These are phyloP conservation scores for Olivierus martensii DNA, from an alignment of 1,140 invertebrate genomes.

Conservation along the genomic window DNA sequence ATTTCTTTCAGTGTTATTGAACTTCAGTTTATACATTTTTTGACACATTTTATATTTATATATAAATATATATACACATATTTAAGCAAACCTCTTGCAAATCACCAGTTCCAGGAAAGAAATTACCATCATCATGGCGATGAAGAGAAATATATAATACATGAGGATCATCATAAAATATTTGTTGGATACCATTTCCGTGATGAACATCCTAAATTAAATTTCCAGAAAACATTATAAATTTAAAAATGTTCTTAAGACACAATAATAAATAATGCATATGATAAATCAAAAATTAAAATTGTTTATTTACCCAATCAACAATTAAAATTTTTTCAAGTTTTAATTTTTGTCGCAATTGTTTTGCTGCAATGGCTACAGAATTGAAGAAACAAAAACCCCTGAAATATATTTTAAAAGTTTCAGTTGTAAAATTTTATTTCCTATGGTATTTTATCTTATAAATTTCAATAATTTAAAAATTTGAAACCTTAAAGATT, in stretches of 20 bases:
- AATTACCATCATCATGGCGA: conserved; percentile 98
- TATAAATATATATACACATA: background rate
- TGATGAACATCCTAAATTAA: conserved; percentile 83
- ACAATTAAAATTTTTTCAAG: conserved; percentile 85
- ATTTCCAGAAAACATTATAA: background rate
- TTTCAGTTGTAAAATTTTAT: no score
- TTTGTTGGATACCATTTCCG: conserved; percentile 97
- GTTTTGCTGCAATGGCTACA: conserved; percentile 87
- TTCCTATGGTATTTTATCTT: no score
- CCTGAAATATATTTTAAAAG: conserved; percentile 26
- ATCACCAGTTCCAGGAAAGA: conserved; percentile 95
- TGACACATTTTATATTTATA: background rate
- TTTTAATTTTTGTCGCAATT: conserved; percentile 69
- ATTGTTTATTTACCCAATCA: conserved; percentile 68
- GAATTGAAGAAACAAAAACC: conserved; percentile 99
- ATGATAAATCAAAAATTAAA: background rate
- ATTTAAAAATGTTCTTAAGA: background rate
- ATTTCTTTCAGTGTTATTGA: background rate
- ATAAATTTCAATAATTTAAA: no score
- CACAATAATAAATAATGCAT: background rate
- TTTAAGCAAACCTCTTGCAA: conserved; percentile 48
- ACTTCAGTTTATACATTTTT: background rate
- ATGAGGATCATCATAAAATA: conserved; percentile 90
- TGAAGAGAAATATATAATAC: conserved; percentile 95
- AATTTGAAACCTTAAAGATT: no score